Evolutionary conservation across 2,113 vertebrate species (phyloP).

Genomic region (Daubentonia madagascariensis): DNA sequence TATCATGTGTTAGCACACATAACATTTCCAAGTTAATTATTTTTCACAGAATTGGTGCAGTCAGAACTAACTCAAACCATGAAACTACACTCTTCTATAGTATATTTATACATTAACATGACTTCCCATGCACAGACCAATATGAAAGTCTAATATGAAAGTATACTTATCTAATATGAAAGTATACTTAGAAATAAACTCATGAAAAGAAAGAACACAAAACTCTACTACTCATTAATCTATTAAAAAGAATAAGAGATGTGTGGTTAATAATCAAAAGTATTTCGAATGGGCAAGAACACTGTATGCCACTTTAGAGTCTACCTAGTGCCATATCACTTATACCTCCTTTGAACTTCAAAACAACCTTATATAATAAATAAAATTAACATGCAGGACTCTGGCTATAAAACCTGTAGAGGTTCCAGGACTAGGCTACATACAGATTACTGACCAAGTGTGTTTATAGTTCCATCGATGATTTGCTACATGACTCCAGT

Average conservation of each 20-base stretch:
- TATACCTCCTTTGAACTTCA: constrained; percentile 1
- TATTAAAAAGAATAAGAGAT: neutral
- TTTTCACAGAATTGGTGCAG: neutral
- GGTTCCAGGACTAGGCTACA: neutral
- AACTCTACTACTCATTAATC: neutral
- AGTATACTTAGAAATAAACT: constrained; percentile 18
- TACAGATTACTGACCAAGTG: neutral
- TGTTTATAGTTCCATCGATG: neutral
- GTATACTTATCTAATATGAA: neutral
- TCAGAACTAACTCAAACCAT: constrained; percentile 30
- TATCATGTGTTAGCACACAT: neutral
- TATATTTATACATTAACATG: neutral
- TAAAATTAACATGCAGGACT: neutral
- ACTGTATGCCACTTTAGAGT: neutral
- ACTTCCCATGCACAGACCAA: neutral
- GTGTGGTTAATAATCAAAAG: neutral
- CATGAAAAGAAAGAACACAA: neutral
- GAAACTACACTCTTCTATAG: neutral
- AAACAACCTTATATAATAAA: neutral
- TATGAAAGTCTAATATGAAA: constrained; percentile 28
- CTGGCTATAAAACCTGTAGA: neutral
- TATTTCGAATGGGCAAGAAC: neutral
- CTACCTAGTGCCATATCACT: neutral
- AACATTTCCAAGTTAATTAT: neutral
- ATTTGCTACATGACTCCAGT: neutral